Conservation (phyloP, 2,888 invertebrate genomes). For the Ichneumon xanthorius region DNA sequence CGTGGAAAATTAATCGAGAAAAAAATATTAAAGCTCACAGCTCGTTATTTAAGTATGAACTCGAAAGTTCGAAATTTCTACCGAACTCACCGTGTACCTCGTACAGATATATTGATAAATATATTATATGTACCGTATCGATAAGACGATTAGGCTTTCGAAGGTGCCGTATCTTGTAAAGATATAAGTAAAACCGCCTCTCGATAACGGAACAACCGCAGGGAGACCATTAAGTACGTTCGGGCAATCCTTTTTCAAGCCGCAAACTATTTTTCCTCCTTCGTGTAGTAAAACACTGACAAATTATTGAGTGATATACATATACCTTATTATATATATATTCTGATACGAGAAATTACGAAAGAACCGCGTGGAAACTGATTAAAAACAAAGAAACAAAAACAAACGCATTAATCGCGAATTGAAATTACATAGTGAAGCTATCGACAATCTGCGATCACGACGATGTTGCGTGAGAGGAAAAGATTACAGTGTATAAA, state of each 20-base stretch:
- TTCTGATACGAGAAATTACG: constrained; percentile 35
- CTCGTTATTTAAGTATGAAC: constrained; percentile 36
- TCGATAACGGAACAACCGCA: constrained; percentile 26
- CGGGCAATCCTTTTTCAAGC: constrained; percentile 38
- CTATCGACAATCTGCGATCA: constrained; percentile 78
- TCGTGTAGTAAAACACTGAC: constrained; percentile 1
- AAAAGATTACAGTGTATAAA: constrained; percentile 48
- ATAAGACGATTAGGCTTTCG: constrained; percentile 26
- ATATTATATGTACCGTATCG: constrained; percentile 16
- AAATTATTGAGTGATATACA: constrained; percentile 22
- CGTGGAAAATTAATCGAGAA: constrained; percentile 18
- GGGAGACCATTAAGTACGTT: constrained; percentile 9
- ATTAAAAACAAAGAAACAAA: constrained; percentile 10
- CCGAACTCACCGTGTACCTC: constrained; percentile 47
- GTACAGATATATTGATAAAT: constrained; percentile 30
- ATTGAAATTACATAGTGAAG: constrained; percentile 60
- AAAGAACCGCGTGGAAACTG: constrained; percentile 21
- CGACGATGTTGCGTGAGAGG: constrained; percentile 49
- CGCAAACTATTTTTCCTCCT: constrained; percentile 31
- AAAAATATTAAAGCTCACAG: constrained; percentile 9
- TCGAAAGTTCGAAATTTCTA: constrained; percentile 64
- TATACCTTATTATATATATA: constrained; percentile 19
- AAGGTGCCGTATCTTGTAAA: constrained; percentile 51
- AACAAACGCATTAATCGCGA: constrained; percentile 13
- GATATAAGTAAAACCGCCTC: constrained; percentile 20